Evolutionary conservation across 2,888 invertebrate species (phyloP).

Genomic region (Sarcophaga subvicina): DNA sequence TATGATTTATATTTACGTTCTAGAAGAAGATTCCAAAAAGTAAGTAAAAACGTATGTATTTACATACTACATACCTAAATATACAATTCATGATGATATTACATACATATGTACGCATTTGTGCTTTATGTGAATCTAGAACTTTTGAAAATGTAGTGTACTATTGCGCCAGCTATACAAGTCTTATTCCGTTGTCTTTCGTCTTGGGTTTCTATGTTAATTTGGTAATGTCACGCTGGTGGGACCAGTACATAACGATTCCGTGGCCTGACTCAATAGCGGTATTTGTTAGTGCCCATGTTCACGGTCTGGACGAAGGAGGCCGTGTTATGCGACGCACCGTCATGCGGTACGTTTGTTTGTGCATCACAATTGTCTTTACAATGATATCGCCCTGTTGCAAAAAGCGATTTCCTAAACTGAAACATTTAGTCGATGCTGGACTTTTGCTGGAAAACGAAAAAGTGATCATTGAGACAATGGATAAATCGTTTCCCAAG

Average conservation of each 20-base stretch:
- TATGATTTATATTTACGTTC: constrained; percentile 68
- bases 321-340: constrained; percentile 92
- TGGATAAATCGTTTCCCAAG: constrained; percentile 90
- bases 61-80: no score
- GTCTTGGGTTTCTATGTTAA: constrained; percentile 96
- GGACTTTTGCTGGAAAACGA: constrained; percentile 92
- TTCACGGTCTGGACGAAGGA: constrained; percentile 91
- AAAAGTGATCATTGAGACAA: constrained; percentile 87
- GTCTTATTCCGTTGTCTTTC: constrained; percentile 94
- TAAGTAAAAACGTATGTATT: constrained; percentile 47
- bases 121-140: constrained; percentile 80
- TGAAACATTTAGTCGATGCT: constrained; percentile 91
- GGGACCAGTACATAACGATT: constrained; percentile 90
- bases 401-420: constrained; percentile 93
- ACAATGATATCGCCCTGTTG: constrained; percentile 93
- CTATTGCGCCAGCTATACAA: constrained; percentile 91
- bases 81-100: no score
- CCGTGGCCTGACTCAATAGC: constrained; percentile 94
- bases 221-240: constrained; percentile 95
- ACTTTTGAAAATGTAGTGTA: constrained; percentile 89
- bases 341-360: constrained; percentile 90
- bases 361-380: constrained; percentile 92
- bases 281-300: constrained; percentile 90
- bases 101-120: not conserved
- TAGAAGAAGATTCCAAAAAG: constrained; percentile 68